Evolutionary conservation across 2,113 vertebrate species (phyloP).

Genomic region (Neofelis nebulosa): DNA sequence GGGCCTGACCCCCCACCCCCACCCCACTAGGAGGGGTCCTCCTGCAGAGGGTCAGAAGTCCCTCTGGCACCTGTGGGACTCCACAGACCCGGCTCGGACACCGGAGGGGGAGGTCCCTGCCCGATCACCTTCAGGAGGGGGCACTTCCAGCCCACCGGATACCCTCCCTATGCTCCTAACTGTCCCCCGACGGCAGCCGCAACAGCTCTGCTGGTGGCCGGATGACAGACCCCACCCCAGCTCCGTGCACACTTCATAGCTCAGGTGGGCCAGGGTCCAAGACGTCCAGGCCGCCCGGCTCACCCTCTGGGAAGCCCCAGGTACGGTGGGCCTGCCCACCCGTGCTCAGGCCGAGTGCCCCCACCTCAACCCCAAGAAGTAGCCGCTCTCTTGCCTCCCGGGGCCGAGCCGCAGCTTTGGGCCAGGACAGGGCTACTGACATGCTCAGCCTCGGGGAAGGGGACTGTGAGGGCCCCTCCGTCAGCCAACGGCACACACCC

Average conservation of each 20-base stretch:
- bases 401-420: neutral
- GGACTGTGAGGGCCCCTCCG: neutral
- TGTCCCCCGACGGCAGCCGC: neutral
- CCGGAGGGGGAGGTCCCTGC: neutral
- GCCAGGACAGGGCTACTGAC: neutral
- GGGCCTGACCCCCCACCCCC: neutral
- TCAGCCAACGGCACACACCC: neutral
- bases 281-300: neutral
- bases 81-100: neutral
- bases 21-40: neutral
- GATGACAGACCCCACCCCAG: neutral
- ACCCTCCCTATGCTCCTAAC: neutral
- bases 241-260: accelerated
- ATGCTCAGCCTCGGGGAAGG: neutral
- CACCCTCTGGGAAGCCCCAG: accelerated
- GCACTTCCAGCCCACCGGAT: accelerated
- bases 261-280: neutral
- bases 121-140: neutral
- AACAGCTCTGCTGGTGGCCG: accelerated
- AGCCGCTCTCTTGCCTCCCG: neutral
- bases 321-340: accelerated
- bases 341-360: neutral
- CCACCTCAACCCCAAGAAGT: neutral
- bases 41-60: neutral
- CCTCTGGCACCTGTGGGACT: neutral